Evolutionary conservation across 92 coral and sea anemone genomes (phyloP).

Genomic region (Virgularia gustaviana): DNA sequence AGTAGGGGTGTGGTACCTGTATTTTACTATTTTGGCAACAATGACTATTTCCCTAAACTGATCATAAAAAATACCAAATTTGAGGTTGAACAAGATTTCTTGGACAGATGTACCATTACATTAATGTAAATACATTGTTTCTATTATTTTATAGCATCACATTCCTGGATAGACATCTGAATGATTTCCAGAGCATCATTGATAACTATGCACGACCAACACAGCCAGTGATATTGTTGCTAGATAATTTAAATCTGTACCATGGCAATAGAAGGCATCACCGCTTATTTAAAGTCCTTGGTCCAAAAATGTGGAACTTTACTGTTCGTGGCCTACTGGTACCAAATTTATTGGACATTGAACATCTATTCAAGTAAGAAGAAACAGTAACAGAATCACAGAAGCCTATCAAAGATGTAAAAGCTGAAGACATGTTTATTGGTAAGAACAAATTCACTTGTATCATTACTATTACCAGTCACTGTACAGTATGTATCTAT

Average conservation of each 20-base stretch:
- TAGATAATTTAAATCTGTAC: constrained; percentile 47
- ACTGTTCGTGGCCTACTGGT: constrained; percentile 52
- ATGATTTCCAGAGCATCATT: constrained; percentile 27
- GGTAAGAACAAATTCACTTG: too few relatives aligned
- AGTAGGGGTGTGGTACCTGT: too few relatives aligned
- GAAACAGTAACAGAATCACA: constrained; percentile 34
- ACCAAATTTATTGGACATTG: constrained; percentile 4
- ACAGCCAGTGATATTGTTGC: constrained; percentile 28
- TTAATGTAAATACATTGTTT: too few relatives aligned
- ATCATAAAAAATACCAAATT: too few relatives aligned
- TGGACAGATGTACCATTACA: too few relatives aligned
- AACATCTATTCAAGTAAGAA: constrained; percentile 18
- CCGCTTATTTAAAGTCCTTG: constrained; percentile 38
- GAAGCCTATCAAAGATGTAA: neutral
- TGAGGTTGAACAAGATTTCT: too few relatives aligned
- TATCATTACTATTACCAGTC: too few relatives aligned
- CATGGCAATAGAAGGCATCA: constrained; percentile 45
- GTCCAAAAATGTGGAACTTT: constrained; percentile 62
- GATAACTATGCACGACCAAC: constrained; percentile 36
- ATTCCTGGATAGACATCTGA: constrained; percentile 26
- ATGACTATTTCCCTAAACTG: too few relatives aligned
- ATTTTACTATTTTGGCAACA: too few relatives aligned
- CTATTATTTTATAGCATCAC: constrained; percentile 16
- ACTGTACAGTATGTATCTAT: too few relatives aligned
- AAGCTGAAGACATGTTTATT: constrained; percentile 30